Evolutionary conservation across 2,888 invertebrate genomes (phyloP).

Genomic region (Adelognathus sp.): DNA sequence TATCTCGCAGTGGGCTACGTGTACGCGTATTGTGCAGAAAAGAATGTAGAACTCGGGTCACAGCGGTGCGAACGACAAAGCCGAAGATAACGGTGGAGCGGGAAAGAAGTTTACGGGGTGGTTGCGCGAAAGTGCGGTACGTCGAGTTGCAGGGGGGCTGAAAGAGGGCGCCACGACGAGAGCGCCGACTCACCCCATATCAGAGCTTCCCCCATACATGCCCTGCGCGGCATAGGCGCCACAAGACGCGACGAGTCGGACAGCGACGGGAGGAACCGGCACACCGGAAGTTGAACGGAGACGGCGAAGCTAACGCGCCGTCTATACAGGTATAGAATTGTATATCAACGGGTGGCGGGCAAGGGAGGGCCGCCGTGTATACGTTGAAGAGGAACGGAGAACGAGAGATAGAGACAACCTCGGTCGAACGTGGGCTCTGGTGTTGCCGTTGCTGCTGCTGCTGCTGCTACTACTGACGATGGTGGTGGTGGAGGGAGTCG

Average conservation of each 20-base stretch:
- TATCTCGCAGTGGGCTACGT: not conserved
- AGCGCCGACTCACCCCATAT: constrained; percentile 8
- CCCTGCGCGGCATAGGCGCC: constrained; percentile 41
- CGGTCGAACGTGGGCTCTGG: constrained; percentile 44
- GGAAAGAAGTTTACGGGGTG: not conserved
- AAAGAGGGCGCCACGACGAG: constrained; percentile 15
- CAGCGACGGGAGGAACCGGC: constrained; percentile 26
- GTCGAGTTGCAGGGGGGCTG: constrained; percentile 3
- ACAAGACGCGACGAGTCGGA: constrained; percentile 10
- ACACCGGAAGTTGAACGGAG: constrained; percentile 33
- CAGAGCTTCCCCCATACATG: constrained; percentile 19
- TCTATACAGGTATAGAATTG: constrained; percentile 10
- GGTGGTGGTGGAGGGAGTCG: constrained; percentile 70
- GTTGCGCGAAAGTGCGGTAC: not conserved
- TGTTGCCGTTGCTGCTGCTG: constrained; percentile 33
- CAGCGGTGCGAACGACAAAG: not conserved
- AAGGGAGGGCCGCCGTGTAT: constrained; percentile 26
- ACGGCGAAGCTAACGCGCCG: constrained; percentile 21
- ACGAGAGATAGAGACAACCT: constrained; percentile 37
- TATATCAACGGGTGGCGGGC: constrained; percentile 35
- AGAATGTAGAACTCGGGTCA: not conserved
- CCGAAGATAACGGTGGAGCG: not conserved
- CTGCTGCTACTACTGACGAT: constrained; percentile 43
- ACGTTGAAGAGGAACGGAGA: constrained; percentile 25
- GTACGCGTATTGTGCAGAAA: no score